Base-by-base conservation (phyloP, 2,113 vertebrate species). In the Carettochelys insculpta region DNA sequence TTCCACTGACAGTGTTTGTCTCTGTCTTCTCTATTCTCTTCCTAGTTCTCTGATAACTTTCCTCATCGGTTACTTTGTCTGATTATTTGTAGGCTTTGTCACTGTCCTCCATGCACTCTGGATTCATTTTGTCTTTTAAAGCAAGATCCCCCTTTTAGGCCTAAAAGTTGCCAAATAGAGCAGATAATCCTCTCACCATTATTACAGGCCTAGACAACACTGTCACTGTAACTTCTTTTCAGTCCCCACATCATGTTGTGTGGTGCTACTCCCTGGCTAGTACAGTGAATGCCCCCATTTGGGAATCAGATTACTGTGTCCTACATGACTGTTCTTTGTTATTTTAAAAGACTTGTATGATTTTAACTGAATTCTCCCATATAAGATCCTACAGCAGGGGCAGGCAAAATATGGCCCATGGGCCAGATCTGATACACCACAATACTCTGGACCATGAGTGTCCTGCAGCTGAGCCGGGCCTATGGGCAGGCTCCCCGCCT, bases 181-280 rank as follows among this genome's bases (percentile, higher is more conserved):
- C 82, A 54, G 71, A 92, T 92, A 83, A 10, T 41, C 41, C 27
- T 31, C 4, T 75, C 16, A 85, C 51, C 34, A 47, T 85, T 92
- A 65, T 80, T 8, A 11, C 43, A 87, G 61, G 77, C 31, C 5
- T 12, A 12, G 48, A 7, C 43, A 73, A 77, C 1, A 0, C 79
- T 1, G 51, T 71, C 0, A 41, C 4, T 38, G n/a, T 52, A 34
- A n/a, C 31, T 77, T 6, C 50, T 78, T 65, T 50, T 25, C 77
- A 77, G 43, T 45, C 27, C 0, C 0, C 78, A 82, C 41, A 54
- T 81, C n/a, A 38, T 50, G 9, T 84, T 68, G 71, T 1, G 2
- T 51, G 84, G 71, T 80, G 86, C 77, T 88, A 78, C 4, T 1
- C 38, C 83, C 87, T 71, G 1, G 14, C 7, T 34, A 11, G 16